These are phyloP conservation scores for Eueremaeus valkanovi DNA, from an alignment of 2,888 invertebrate species.

Conservation along the genomic window DNA sequence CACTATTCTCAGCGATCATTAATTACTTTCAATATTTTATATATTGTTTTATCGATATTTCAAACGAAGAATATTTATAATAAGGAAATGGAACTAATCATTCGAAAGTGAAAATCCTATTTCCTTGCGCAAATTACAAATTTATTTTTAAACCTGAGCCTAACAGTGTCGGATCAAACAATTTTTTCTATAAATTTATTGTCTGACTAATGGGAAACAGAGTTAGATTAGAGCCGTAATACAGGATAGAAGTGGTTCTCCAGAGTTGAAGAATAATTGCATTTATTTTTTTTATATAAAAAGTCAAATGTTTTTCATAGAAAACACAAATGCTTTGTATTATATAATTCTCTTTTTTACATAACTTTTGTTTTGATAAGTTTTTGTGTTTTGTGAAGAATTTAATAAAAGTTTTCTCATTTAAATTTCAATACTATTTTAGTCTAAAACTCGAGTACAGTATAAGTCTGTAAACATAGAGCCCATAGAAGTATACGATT, in stretches of 20 bases:
- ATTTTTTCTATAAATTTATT: neutral
- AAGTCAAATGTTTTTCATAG: too few species aligned
- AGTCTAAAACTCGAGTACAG: neutral
- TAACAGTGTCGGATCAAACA: neutral
- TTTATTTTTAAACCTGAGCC: neutral
- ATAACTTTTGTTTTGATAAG: neutral
- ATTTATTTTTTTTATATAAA: too few species aligned
- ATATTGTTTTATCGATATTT: too few species aligned
- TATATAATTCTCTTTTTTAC: neutral
- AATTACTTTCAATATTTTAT: too few species aligned
- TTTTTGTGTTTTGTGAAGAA: neutral
- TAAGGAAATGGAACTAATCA: constrained; percentile 1
- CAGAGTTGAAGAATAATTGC: neutral
- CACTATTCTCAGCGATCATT: too few species aligned
- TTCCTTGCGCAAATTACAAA: neutral
- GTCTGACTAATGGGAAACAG: too few species aligned
- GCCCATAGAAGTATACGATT: too few species aligned
- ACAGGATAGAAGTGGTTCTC: too few species aligned
- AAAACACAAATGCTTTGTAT: neutral
- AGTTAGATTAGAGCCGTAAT: too few species aligned
- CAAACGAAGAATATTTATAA: too few species aligned
- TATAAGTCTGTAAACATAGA: too few species aligned
- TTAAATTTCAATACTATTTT: neutral
- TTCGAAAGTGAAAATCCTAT: neutral
- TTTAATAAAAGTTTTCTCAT: neutral